phyloP scores from a whole-genome alignment of 2,888 invertebrate genomes.

The Argyresthia albistria region DNA sequence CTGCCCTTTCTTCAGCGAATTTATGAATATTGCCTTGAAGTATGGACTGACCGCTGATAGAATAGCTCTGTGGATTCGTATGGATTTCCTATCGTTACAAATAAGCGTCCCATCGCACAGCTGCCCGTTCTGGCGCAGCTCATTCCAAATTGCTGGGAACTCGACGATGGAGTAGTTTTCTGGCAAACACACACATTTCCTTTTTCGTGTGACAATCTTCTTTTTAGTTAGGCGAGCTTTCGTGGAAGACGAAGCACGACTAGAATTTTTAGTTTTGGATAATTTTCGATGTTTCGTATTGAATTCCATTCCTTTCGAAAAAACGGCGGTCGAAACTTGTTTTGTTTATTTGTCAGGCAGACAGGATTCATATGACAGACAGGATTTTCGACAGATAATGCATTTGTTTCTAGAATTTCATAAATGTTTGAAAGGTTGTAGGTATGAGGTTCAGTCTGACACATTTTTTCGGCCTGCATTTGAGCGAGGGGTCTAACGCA shows the following conservation, averaged over 20 bases:
- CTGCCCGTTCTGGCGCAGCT: constrained; percentile 75
- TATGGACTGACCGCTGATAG: constrained; percentile 82
- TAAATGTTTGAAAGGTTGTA: not conserved
- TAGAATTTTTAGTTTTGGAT: constrained; percentile 67
- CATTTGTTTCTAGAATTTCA: not conserved
- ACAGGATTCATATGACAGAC: not conserved
- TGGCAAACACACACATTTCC: constrained; percentile 75
- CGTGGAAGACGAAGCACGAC: constrained; percentile 55
- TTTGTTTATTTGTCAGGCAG: constrained; percentile 31
- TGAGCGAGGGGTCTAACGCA: no score
- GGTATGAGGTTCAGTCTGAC: not conserved
- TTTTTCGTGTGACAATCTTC: constrained; percentile 54
- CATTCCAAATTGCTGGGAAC: constrained; percentile 79
- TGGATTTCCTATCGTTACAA: constrained; percentile 74
- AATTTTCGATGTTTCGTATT: constrained; percentile 71
- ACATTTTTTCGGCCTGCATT: no score
- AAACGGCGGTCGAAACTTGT: constrained; percentile 67
- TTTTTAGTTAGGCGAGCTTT: constrained; percentile 58
- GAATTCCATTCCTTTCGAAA: constrained; percentile 71
- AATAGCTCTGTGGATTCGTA: constrained; percentile 79
- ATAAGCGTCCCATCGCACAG: constrained; percentile 80
- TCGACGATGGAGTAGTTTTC: constrained; percentile 73
- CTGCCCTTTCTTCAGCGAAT: constrained; percentile 74
- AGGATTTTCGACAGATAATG: not conserved
- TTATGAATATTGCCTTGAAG: constrained; percentile 81